phyloP scores from a whole-genome alignment of 1,140 invertebrate genomes.

The Diorhabda sublineata region DNA sequence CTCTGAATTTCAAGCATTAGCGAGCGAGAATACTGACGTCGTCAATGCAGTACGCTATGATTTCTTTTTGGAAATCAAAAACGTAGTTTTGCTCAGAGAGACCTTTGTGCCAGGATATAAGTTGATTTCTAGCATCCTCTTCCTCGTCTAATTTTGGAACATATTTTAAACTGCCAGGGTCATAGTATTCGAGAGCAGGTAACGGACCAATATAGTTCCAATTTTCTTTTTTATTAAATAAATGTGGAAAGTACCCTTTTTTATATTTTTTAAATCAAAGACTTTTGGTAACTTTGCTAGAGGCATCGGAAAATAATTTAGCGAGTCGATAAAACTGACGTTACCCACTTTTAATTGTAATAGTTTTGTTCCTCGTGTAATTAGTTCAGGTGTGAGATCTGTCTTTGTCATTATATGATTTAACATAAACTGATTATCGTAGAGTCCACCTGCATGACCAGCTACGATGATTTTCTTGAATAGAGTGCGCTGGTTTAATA shows the following conservation, averaged over 20 bases:
- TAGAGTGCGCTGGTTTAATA: constrained; percentile 2
- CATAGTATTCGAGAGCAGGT: constrained; percentile 15
- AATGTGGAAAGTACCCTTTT: constrained; percentile 9
- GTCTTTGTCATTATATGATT: constrained; percentile 8
- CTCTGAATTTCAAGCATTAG: too few relatives aligned
- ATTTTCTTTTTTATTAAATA: constrained; percentile 7
- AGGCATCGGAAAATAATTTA: constrained; percentile 7
- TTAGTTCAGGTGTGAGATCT: constrained; percentile 4
- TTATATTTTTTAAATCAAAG: not conserved
- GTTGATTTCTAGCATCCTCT: too few relatives aligned
- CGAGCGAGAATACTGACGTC: too few relatives aligned
- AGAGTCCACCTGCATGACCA: constrained; percentile 8
- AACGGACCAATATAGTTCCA: constrained; percentile 1
- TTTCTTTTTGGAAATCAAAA: too few relatives aligned
- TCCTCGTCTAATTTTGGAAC: too few relatives aligned
- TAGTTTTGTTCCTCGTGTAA: constrained; percentile 1
- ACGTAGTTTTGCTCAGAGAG: too few relatives aligned
- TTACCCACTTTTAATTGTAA: not conserved
- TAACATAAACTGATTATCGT: constrained; percentile 9
- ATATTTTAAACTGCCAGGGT: constrained; percentile 16
- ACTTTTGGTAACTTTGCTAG: constrained; percentile 5
- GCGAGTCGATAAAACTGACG: constrained; percentile 7
- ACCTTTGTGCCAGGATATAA: too few relatives aligned
- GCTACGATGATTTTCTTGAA: constrained; percentile 9
- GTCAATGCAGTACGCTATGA: too few relatives aligned